Evolutionary conservation across 2,797 vertebrate genomes (phyloP).

Genomic region (Melanogrammus aeglefinus): DNA sequence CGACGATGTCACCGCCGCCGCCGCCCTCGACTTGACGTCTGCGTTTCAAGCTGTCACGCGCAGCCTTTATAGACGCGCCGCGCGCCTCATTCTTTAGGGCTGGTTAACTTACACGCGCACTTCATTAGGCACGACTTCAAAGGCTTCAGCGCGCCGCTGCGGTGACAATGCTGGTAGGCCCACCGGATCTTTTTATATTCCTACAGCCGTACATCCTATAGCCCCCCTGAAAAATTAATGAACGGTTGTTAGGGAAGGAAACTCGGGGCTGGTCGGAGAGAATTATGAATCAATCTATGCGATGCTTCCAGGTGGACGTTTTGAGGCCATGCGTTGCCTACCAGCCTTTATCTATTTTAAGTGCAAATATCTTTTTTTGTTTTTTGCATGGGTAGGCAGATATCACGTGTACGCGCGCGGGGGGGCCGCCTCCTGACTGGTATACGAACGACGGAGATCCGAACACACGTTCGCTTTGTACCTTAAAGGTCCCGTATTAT

Average conservation of each 20-base stretch:
- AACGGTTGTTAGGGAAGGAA: slow-evolving; percentile 55
- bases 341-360: background rate
- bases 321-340: slow-evolving; percentile 44
- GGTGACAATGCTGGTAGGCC: slow-evolving; percentile 30
- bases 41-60: slow-evolving; percentile 10
- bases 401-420: background rate
- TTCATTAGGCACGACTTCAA: slow-evolving; percentile 73
- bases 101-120: slow-evolving; percentile 61
- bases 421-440: background rate
- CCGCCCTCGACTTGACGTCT: no score
- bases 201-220: slow-evolving; percentile 35
- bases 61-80: slow-evolving; percentile 50
- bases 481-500: no score
- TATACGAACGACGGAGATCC: no score
- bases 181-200: slow-evolving; percentile 63
- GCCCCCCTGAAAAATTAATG: slow-evolving; percentile 66
- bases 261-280: slow-evolving; percentile 38
- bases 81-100: slow-evolving; percentile 53
- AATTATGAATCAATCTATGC: slow-evolving; percentile 46
- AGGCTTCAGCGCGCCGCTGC: slow-evolving; percentile 19
- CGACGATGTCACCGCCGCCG: no score
- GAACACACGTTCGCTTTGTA: background rate
- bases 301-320: slow-evolving; percentile 46
- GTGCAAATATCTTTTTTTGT: background rate
- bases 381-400: background rate